Evolutionary conservation across 1,140 invertebrate species (phyloP).

Genomic region (Procambarus clarkii): DNA sequence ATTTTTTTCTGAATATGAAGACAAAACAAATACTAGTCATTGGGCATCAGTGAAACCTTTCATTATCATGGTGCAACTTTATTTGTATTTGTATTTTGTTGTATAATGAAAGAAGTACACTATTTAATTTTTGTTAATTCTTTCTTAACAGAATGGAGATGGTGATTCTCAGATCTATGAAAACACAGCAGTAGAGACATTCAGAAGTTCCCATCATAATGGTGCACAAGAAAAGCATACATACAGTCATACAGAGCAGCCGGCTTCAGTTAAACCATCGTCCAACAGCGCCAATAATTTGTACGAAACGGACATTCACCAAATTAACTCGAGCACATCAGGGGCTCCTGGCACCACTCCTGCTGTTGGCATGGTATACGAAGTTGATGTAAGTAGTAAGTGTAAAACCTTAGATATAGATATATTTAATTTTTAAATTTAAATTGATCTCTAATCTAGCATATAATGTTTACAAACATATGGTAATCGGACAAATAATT

Average conservation of each 20-base stretch:
- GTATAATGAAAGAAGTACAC: no score
- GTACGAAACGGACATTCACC: not conserved
- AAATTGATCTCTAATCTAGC: no score
- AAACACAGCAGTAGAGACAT: not conserved
- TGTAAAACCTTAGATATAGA: no score
- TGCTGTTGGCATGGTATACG: constrained; percentile 38
- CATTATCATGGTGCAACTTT: no score
- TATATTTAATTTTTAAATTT: no score
- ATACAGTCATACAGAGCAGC: not conserved
- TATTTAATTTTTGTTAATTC: no score
- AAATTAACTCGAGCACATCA: constrained; percentile 1
- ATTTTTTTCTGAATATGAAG: no score
- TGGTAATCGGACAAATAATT: no score
- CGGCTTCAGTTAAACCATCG: not conserved
- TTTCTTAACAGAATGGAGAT: not conserved
- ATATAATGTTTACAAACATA: no score
- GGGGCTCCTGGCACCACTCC: not conserved
- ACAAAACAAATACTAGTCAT: no score
- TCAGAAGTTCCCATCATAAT: not conserved
- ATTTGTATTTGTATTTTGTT: no score
- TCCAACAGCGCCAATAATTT: not conserved
- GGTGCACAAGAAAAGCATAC: not conserved
- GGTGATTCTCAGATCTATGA: not conserved
- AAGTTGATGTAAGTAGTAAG: constrained; percentile 48
- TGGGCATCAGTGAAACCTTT: no score